Conservation (phyloP, 2,888 invertebrate genomes). For the Brenthis daphne region DNA sequence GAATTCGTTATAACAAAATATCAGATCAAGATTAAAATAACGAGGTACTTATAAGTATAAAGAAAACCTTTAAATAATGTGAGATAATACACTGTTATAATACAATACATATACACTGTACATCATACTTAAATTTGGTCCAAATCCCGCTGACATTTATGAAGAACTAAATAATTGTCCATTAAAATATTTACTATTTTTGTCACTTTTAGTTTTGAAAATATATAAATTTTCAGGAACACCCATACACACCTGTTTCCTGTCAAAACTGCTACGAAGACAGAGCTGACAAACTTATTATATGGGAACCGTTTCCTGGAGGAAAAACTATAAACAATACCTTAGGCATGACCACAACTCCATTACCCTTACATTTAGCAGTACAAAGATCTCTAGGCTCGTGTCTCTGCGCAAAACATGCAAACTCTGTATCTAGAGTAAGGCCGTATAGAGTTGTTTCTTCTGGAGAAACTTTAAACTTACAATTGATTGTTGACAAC, state of each 20-base stretch:
- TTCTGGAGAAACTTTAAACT: conserved; percentile 89
- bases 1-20: conserved; percentile 1
- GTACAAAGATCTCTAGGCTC: conserved; percentile 87
- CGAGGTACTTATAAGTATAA: too few species aligned
- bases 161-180: too few species aligned
- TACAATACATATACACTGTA: too few species aligned
- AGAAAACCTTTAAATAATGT: too few species aligned
- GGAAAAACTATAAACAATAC: conserved; percentile 59
- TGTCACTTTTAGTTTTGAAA: neutral
- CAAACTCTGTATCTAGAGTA: conserved; percentile 81
- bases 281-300: conserved; percentile 90
- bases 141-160: too few species aligned
- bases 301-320: conserved; percentile 86
- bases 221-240: conserved; percentile 76
- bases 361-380: conserved; percentile 83
- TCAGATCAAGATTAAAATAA: neutral
- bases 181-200: neutral
- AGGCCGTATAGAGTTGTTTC: conserved; percentile 87
- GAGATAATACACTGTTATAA: too few species aligned
- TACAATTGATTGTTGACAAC: conserved; percentile 91
- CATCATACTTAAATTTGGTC: too few species aligned
- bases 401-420: conserved; percentile 87
- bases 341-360: conserved; percentile 67
- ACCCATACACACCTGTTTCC: conserved; percentile 89
- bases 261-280: conserved; percentile 94